Conservation (phyloP, 2,888 invertebrate species). For the Drosophila quinaria region DNA sequence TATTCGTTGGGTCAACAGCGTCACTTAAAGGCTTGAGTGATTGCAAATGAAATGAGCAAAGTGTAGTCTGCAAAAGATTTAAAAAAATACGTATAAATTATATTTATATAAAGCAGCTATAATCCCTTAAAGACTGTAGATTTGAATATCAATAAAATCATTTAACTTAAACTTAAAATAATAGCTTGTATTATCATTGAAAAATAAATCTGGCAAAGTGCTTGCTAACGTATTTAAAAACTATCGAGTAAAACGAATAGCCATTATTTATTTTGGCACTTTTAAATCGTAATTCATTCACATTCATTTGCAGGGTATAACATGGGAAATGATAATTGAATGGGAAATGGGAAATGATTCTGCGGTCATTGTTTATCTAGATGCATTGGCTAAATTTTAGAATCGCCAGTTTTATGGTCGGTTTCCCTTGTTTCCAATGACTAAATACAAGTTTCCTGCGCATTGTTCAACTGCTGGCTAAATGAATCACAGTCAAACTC, state of each 20-base stretch:
- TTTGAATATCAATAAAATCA: too few species aligned
- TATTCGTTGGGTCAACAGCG: conserved; percentile 23
- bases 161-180: too few species aligned
- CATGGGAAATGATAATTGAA: conserved; percentile 19
- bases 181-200: too few species aligned
- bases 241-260: neutral
- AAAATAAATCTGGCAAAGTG: too few species aligned
- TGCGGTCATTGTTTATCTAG: conserved; percentile 25
- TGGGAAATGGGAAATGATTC: conserved; percentile 46
- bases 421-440: conserved; percentile 31
- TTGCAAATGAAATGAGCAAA: neutral
- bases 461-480: conserved; percentile 51
- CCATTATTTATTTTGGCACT: neutral
- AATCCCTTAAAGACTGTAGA: neutral
- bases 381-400: conserved; percentile 24
- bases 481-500: conserved; percentile 9
- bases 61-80: neutral
- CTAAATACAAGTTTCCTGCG: conserved; percentile 65
- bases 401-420: conserved; percentile 28
- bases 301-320: neutral
- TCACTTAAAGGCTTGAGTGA: conserved; percentile 12
- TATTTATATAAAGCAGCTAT: too few species aligned
- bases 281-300: conserved; percentile 3
- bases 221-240: neutral
- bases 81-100: neutral